Base-by-base conservation (phyloP, 2,113 vertebrate genomes). In the Cyprinodon tularosa region DNA sequence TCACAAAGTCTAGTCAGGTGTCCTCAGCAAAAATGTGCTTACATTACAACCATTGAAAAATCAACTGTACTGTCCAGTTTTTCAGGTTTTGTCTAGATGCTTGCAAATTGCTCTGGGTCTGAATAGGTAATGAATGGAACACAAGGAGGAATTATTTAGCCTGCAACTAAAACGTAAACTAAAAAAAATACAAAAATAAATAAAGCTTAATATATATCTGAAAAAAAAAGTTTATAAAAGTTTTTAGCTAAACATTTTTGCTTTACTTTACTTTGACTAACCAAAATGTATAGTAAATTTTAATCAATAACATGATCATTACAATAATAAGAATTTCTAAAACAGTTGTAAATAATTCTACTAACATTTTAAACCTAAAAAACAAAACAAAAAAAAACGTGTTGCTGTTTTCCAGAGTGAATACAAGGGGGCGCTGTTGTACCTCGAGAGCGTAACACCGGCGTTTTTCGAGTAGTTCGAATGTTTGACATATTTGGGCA, bases 71-170 rank as follows among this genome's bases (percentile, higher is more conserved):
- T 57, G 50, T 79, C 85, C 64, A 62, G 89, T 87, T 88, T 78
- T 87, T 85, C 90, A 73, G 77, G 88, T 92, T 86, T 77, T 78
- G 53, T 39, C 42, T 80, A 22, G 20, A 17, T 71, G 40, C 70
- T 44, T 44, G 61, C 72, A 38, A 59, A 40, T 13, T 45, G 2
- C 4, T 38, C 4, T 29, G 36, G 69, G 47, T 22, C 40, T 57
- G 14, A 65, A 7, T 36, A 45, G 10, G 10, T 39, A 12, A 7
- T 20, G 13, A 40, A 29, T 72, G 7, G 66, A 66, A 40, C 11
- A 45, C 13, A 8, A 44, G 9, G 10, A 22, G 15, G 38, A 9
- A 36, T 4, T 13, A 12, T 47, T 4, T 20, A 12, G 8, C 39
- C 36, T 11, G 15, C 66, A 36, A 14, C 17, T 37, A 3, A 38